These are phyloP conservation scores for Pogoniulus pusillus DNA, from an alignment of 2,797 vertebrate species.

Conservation along the genomic window DNA sequence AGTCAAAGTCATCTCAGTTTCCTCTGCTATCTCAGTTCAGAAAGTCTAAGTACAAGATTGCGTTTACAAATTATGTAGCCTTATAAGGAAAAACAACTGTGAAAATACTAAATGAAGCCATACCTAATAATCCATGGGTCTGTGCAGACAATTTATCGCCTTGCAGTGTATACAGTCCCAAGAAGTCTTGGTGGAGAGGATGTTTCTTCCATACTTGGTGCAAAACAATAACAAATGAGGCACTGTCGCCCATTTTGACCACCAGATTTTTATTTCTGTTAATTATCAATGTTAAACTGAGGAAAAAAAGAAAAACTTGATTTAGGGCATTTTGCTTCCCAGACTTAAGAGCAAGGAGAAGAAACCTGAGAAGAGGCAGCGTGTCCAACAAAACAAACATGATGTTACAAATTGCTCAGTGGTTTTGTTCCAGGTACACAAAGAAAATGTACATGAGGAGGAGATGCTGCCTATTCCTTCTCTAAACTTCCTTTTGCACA, in stretches of 20 bases:
- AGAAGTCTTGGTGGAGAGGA: constrained; percentile 82
- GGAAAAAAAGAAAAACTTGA: background rate
- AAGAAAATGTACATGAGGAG: background rate
- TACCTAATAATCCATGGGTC: constrained; percentile 92
- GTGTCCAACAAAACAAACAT: background rate
- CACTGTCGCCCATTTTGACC: constrained; percentile 80
- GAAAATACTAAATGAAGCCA: background rate
- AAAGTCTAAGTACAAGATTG: background rate
- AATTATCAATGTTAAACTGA: constrained; percentile 83
- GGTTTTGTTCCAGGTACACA: background rate
- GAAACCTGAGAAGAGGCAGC: background rate
- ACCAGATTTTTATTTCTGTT: constrained; percentile 81
- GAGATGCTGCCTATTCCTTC: background rate
- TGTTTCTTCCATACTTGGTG: constrained; percentile 87
- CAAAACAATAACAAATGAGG: constrained; percentile 84
- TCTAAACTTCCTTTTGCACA: background rate
- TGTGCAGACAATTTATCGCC: constrained; percentile 81
- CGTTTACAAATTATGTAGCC: background rate
- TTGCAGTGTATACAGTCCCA: constrained; percentile 90
- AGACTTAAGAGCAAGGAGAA: background rate
- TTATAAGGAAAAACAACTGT: background rate
- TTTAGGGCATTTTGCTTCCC: background rate
- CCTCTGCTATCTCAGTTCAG: background rate
- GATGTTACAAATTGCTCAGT: background rate
- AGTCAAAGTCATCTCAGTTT: background rate